Evolutionary conservation across 2,797 vertebrate species (phyloP).

Genomic region (Tarsius wallacei): DNA sequence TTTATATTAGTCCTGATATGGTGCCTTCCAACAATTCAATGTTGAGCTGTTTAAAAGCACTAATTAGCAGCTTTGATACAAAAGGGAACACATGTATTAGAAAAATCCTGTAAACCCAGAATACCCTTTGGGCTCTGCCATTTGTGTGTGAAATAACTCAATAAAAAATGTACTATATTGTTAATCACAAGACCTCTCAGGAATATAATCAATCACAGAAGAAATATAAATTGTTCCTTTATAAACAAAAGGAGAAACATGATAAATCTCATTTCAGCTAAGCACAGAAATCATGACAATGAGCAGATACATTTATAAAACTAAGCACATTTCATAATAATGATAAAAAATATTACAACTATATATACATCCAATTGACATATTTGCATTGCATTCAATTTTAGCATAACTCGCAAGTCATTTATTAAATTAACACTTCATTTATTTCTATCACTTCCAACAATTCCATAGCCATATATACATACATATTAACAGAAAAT

Average conservation of each 20-base stretch:
- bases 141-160: slow-evolving; percentile 89
- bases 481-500: slow-evolving; percentile 43
- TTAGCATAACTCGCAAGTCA: slow-evolving; percentile 80
- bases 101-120: slow-evolving; percentile 90
- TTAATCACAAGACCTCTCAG: slow-evolving; percentile 89
- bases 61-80: slow-evolving; percentile 91
- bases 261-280: slow-evolving; percentile 78
- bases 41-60: slow-evolving; percentile 91
- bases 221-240: slow-evolving; percentile 88
- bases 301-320: slow-evolving; percentile 87
- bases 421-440: slow-evolving; percentile 90
- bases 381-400: slow-evolving; percentile 83
- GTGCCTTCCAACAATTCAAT: slow-evolving; percentile 89
- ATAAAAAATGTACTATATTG: slow-evolving; percentile 88
- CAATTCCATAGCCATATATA: slow-evolving; percentile 71
- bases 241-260: slow-evolving; percentile 88
- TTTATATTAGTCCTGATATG: slow-evolving; percentile 90
- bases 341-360: slow-evolving; percentile 78
- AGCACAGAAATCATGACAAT: slow-evolving; percentile 82
- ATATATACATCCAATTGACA: slow-evolving; percentile 80
- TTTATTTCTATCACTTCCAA: slow-evolving; percentile 84
- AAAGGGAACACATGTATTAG: slow-evolving; percentile 88
- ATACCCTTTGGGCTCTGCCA: slow-evolving; percentile 87
- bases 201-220: slow-evolving; percentile 87
- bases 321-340: slow-evolving; percentile 78